Base-by-base conservation (phyloP, 2,113 vertebrate species). In the Prietella phreatophila region DNA sequence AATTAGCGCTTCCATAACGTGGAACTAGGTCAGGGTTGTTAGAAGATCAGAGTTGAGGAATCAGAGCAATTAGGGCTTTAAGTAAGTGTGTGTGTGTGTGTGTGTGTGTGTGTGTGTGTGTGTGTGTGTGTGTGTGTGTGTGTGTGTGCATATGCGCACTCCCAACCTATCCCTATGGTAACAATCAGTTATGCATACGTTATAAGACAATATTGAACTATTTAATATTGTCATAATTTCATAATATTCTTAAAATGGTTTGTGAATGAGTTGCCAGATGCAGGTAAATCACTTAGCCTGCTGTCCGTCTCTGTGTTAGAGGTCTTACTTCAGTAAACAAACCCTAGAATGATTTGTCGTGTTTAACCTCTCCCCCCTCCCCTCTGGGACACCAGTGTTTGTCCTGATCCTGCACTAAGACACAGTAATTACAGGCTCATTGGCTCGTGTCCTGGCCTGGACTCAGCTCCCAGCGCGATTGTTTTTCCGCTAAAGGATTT, bases 31-130 rank as follows among this genome's bases (percentile, higher is more conserved):
- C 63, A 73, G 33, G 6, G 61, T 47, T 67, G 42, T 47, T 67
- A 53, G 42, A 83, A 53, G 63, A 84, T 84, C 83, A 84, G 47
- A 71, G 63, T 55, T 63, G 47, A 84, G 83, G 82, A 84, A 84
- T 84, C 25, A 60, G 84, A 36, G 53, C 69, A 73, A 42, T 75
- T 75, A 75, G 33, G 25, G 15, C 13, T 76, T 85, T 33, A 63
- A 42, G 81, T 65, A 30, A 10, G 75, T 2, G 39, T 63, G 58
- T 65, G 56, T 30, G 69, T 85, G 84, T 85, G 22, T 75, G 67
- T 76, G 69, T 36, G 84, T 15, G 50, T 56, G 47, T 73, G 50
- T 33, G 42, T 84, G 61, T 69, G 42, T 53, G 61, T n/a, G 27
- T 71, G 30, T 65, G 63, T 65, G 63, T 67, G 67, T 71, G n/a